Evolutionary conservation across 1,140 invertebrate genomes (phyloP).

Genomic region (Archivesica marissinica): DNA sequence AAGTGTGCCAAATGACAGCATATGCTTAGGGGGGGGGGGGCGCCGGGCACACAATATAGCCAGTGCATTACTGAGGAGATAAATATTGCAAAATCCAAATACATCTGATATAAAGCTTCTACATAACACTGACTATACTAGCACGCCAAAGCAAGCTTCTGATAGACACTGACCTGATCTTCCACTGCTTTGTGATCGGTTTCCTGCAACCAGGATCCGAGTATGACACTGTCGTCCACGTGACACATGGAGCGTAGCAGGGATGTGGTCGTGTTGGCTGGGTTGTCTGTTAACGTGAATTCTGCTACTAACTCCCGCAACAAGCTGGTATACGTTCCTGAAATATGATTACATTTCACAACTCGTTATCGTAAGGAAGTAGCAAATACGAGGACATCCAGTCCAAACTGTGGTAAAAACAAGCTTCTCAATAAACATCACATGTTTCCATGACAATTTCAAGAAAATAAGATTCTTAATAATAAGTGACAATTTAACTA

Average conservation of each 20-base stretch:
- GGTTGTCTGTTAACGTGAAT: conserved; percentile 97
- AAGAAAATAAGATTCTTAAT: too few relatives aligned
- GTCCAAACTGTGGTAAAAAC: too few relatives aligned
- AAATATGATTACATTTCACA: too few relatives aligned
- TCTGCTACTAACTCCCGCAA: conserved; percentile 95
- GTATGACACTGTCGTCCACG: conserved; percentile 91
- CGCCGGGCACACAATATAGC: conserved; percentile 12
- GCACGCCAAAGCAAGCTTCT: conserved; percentile 19
- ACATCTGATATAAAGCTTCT: conserved; percentile 19
- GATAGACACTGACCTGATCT: conserved; percentile 92
- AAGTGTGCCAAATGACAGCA: too few relatives aligned
- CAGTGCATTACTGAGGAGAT: too few relatives aligned
- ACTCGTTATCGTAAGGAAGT: too few relatives aligned
- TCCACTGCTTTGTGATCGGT: conserved; percentile 98
- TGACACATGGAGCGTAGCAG: conserved; percentile 94
- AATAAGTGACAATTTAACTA: too few relatives aligned
- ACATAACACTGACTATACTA: conserved; percentile 24
- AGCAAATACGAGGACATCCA: too few relatives aligned
- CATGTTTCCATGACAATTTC: too few relatives aligned
- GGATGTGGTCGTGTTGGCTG: conserved; percentile 96
- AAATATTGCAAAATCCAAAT: not conserved
- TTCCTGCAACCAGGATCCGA: conserved; percentile 90
- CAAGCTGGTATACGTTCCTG: conserved; percentile 83
- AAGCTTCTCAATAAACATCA: too few relatives aligned
- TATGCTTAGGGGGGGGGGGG: too few relatives aligned